Evolutionary conservation across 2,888 invertebrate genomes (phyloP).

Genomic region (Aphelenchoides bicaudatus): DNA sequence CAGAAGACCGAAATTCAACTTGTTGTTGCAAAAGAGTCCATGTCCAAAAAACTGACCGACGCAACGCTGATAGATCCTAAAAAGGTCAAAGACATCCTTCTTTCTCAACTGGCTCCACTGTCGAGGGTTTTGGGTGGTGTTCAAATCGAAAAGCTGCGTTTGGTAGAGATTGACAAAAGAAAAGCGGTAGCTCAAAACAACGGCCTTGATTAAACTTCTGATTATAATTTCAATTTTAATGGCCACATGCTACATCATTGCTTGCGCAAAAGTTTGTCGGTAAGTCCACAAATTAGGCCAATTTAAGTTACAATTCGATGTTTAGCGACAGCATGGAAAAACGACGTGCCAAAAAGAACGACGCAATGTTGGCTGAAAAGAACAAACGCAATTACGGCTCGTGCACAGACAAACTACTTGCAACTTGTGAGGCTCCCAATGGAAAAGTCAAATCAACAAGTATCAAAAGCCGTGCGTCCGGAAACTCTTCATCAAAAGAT

Average conservation of each 20-base stretch:
- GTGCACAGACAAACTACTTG: conserved; percentile 37
- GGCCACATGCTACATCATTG: conserved; percentile 3
- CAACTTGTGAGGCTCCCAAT: conserved; percentile 34
- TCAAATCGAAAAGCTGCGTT: conserved; percentile 37
- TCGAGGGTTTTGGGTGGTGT: conserved; percentile 57
- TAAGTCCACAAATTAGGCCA: not conserved
- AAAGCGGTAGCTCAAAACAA: not conserved
- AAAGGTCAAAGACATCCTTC: conserved; percentile 46
- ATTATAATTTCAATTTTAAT: not conserved
- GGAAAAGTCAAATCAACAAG: conserved; percentile 29
- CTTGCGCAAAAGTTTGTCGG: conserved; percentile 23
- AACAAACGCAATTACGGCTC: conserved; percentile 36
- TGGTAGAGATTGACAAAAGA: conserved; percentile 18
- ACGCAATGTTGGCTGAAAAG: conserved; percentile 22
- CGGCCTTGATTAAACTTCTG: not conserved
- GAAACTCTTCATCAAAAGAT: conserved; percentile 18
- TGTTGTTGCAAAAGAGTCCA: conserved; percentile 39
- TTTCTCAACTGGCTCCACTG: conserved; percentile 44
- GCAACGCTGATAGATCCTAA: conserved; percentile 28
- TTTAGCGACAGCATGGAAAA: conserved; percentile 25
- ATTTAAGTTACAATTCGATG: conserved; percentile 9
- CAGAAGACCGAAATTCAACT: conserved; percentile 48
- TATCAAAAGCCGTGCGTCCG: conserved; percentile 24
- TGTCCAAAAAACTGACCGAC: conserved; percentile 23
- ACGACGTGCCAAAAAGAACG: conserved; percentile 11